These are phyloP conservation scores for Dexiosoma caninum DNA, from an alignment of 2,888 invertebrate species.

Conservation along the genomic window DNA sequence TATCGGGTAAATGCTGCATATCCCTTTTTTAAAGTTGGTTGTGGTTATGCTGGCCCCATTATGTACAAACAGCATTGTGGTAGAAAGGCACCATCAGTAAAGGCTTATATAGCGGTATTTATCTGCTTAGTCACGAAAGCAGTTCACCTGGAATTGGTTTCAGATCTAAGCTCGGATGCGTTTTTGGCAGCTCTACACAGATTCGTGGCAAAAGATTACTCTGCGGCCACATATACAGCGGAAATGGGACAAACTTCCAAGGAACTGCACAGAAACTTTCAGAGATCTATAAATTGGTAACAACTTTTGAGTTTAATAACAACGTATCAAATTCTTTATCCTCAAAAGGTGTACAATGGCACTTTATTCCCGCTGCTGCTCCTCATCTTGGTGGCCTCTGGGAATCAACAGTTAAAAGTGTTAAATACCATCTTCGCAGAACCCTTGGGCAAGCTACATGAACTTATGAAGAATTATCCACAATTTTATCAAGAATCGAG, in stretches of 20 bases:
- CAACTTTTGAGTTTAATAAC: background rate
- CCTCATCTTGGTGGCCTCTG: background rate
- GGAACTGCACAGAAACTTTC: slow-evolving; percentile 15
- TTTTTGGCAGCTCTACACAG: slow-evolving; percentile 19
- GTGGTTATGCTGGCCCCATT: slow-evolving; percentile 22
- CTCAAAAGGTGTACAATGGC: slow-evolving; percentile 30
- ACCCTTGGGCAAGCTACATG: background rate
- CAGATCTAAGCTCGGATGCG: slow-evolving; percentile 44
- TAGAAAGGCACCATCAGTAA: slow-evolving; percentile 18
- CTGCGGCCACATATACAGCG: slow-evolving; percentile 50
- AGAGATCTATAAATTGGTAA: slow-evolving; percentile 12
- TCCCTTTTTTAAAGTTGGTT: slow-evolving; percentile 34
- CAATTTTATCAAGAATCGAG: slow-evolving; percentile 28
- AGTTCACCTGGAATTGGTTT: slow-evolving; percentile 7
- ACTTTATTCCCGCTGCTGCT: slow-evolving; percentile 27
- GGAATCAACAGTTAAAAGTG: background rate
- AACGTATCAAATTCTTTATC: slow-evolving; percentile 15
- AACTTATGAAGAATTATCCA: slow-evolving; percentile 14
- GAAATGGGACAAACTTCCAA: slow-evolving; percentile 57
- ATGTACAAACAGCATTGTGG: slow-evolving; percentile 14
- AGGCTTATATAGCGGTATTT: too few relatives aligned
- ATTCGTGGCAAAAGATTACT: background rate
- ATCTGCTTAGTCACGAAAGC: slow-evolving; percentile 44
- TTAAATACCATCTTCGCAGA: background rate
- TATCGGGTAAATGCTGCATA: slow-evolving; percentile 15